Base-by-base conservation (phyloP, 1,140 invertebrate genomes). In the Prorops nasuta region DNA sequence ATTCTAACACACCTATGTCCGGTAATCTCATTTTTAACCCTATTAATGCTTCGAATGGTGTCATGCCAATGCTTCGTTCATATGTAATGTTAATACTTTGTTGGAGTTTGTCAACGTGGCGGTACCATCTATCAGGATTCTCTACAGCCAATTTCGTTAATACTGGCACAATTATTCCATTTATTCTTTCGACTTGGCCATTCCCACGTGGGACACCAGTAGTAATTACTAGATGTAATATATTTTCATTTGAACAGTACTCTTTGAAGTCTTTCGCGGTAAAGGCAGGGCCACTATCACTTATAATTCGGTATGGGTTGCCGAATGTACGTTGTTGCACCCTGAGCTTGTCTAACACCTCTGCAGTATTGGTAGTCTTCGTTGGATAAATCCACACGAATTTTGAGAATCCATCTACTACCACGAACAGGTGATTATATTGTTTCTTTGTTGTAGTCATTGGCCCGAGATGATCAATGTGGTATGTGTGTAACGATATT, bases 11-110 rank as follows among this genome's bases (percentile, higher is more conserved):
- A n/a, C n/a, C n/a, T n/a, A n/a, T n/a, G n/a, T n/a, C n/a, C n/a
- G n/a, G n/a, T n/a, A n/a, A n/a, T n/a, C n/a, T 60, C 58, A 75
- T 69, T 46, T 67, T 57, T 12, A 56, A 51, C 3, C 70, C 67
- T 21, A 58, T 47, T 16, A 72, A 28, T 15, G 73, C 7, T 34
- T 71, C 45, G 48, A 71, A 71, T 20, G 67, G 71, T 18, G 66
- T 61, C 0, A 35, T 58, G 6, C 48, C 51, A 3, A 66, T 67
- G 35, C 60, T 66, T 49, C 64, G 37, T 32, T 70, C 58, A 21
- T 43, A 61, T 1, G 69, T 72, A n/a, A 49, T 60, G 43, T 72
- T 74, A 16, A 76, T 40, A 15, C 47, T 42, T 48, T 49, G 45
- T 48, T 74, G 68, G 7, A 70, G 45, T 28, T 39, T 49, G 10